Percentiles rank a stretch among this genome's conserved stretches.
Evolutionary conservation across 2,797 vertebrate species (phyloP).

Genomic region (Typhlichthys eigenmanni): DNA sequence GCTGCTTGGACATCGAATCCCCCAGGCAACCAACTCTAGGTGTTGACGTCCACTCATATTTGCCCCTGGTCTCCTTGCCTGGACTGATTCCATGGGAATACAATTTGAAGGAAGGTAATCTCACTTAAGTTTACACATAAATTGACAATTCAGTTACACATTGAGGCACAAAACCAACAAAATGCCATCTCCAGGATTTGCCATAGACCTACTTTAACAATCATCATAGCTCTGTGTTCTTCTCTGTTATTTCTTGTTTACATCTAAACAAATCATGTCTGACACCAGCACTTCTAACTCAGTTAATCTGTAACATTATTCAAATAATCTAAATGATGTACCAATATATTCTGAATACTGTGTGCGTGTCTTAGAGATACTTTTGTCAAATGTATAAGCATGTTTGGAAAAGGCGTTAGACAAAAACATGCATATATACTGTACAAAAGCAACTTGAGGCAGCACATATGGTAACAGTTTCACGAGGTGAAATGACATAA

Average conservation of each 20-base stretch:
- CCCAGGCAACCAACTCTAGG: conserved; percentile 38
- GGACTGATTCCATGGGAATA: conserved; percentile 9
- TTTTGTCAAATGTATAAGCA: conserved; percentile 47
- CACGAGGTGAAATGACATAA: conserved; percentile 57
- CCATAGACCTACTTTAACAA: conserved; percentile 6
- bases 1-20: conserved; percentile 32
- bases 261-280: conserved; percentile 39
- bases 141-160: conserved; percentile 38
- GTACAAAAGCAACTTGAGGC: conserved; percentile 69
- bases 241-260: conserved; percentile 41
- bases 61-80: conserved; percentile 10
- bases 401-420: conserved; percentile 64
- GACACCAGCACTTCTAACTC: conserved; percentile 47
- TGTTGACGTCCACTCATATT: conserved; percentile 4
- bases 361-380: conserved; percentile 46
- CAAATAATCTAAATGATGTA: conserved; percentile 53
- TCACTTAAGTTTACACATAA: conserved; percentile 41
- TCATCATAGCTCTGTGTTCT: background rate
- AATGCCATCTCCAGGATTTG: conserved; percentile 18
- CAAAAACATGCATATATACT: conserved; percentile 77
- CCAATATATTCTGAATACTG: conserved; percentile 51
- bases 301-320: conserved; percentile 49
- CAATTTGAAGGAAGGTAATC: conserved; percentile 16
- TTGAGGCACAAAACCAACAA: background rate
- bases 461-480: conserved; percentile 30